Evolutionary conservation across 2,888 invertebrate species (phyloP).

Genomic region (Napeogenes inachia): DNA sequence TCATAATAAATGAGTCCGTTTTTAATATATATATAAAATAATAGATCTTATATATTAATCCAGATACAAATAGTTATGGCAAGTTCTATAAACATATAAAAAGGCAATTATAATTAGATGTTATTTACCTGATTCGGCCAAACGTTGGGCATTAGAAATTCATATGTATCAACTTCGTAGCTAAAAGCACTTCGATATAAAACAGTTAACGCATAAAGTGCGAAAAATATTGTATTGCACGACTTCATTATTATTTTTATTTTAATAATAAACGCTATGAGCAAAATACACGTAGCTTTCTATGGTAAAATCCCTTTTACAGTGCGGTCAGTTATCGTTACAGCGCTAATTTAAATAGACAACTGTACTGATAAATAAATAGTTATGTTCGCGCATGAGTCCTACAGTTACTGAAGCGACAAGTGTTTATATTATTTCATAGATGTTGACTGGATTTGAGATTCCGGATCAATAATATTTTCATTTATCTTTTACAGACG

Average conservation of each 20-base stretch:
- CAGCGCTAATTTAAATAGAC: constrained; percentile 24
- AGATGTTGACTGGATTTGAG: constrained; percentile 25
- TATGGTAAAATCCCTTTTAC: constrained; percentile 24
- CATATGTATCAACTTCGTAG: constrained; percentile 74
- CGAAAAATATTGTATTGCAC: constrained; percentile 22
- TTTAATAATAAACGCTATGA: background rate
- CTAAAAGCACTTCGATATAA: constrained; percentile 33
- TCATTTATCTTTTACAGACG: constrained; percentile 41
- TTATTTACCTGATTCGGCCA: constrained; percentile 84
- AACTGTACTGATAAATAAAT: constrained; percentile 13
- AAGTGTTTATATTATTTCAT: constrained; percentile 49
- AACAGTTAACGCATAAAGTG: constrained; percentile 24
- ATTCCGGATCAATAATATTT: constrained; percentile 47
- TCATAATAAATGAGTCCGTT: too few relatives aligned
- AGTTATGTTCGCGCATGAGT: constrained; percentile 31
- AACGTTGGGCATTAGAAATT: constrained; percentile 90
- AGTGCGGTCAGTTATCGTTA: constrained; percentile 1
- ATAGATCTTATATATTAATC: too few relatives aligned
- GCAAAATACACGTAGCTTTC: constrained; percentile 13
- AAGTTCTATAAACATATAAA: too few relatives aligned
- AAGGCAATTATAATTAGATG: constrained; percentile 4
- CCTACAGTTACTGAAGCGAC: constrained; percentile 35
- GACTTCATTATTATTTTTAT: constrained; percentile 22
- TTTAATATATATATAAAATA: too few relatives aligned
- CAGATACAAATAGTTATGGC: too few relatives aligned